Base-by-base conservation (phyloP, 1,140 invertebrate genomes). In the Thereuonema tuberculata region DNA sequence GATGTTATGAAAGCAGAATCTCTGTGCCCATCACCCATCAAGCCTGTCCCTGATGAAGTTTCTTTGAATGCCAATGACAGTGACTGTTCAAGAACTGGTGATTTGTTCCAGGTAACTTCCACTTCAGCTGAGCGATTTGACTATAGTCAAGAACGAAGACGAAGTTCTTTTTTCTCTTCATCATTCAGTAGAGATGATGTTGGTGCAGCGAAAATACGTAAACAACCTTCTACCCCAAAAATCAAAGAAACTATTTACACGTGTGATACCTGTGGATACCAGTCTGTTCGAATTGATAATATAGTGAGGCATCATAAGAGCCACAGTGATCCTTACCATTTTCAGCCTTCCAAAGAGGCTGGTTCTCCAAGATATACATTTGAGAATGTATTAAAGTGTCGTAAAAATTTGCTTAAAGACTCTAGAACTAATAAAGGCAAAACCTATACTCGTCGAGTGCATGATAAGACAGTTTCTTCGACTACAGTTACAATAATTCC, bases 271-370 rank as follows among this genome's bases (percentile, higher is more conserved):
- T 58, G 57, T 23, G 17, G 24, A 9, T 58, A 24, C 27, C 37
- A 58, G 15, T 48, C 57, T 17, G 21, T 9, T 25, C 20, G 57
- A 17, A 14, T 58, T 5, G 57, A 25, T 17, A 58, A 58, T 28
- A 48, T 58, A n/a, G 27, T 58, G 2, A 21, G 27, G 23, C 57
- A 58, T 49, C 57, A 58, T 17, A 58, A 58, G 29, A 58, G 57
- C 43, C 57, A 58, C 46, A 58, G 57, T 58, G 57, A 58, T 27
- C 57, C 23, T 3, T 58, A 48, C 17, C 47, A 43, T 9, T 57
- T 57, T 57, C 28, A 57, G 2, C 21, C 23, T 20, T 20, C 2
- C 2, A n/a, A 23, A 49, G 57, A 48, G 12, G 25, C 31, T 49
- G 37, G 9, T n/a, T n/a, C n/a, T n/a, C n/a, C n/a, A n/a, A n/a